Conservation (phyloP, 2,888 invertebrate species). For the Uropetala carovei region DNA sequence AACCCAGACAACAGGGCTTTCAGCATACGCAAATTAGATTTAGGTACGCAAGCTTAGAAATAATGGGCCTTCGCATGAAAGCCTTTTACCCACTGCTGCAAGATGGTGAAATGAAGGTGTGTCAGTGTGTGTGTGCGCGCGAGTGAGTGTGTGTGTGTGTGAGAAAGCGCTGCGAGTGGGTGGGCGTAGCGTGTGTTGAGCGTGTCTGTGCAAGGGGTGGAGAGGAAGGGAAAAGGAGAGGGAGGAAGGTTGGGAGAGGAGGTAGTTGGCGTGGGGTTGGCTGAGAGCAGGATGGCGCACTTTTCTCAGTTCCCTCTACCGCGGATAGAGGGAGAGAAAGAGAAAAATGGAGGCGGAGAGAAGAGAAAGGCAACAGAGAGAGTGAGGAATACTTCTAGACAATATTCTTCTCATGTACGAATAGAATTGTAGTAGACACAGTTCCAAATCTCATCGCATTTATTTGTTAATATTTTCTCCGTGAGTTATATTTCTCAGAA, state of each 20-base stretch:
- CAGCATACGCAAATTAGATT: conserved; percentile 73
- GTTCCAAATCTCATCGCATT: no score
- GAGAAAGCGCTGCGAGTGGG: not conserved
- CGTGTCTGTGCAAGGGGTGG: conserved; percentile 4
- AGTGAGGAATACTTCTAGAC: no score
- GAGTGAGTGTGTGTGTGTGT: not conserved
- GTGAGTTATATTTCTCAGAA: no score
- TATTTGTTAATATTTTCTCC: no score
- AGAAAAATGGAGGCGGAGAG: not conserved
- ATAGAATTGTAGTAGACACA: no score
- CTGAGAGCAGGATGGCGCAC: not conserved
- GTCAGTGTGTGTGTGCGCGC: not conserved
- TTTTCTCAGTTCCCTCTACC: not conserved
- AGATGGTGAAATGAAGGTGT: conserved; percentile 63
- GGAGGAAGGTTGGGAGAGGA: conserved; percentile 55
- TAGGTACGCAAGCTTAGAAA: conserved; percentile 72
- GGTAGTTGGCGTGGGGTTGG: not conserved
- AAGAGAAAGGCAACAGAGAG: not conserved
- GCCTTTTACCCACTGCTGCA: conserved; percentile 70
- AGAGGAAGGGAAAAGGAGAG: conserved; percentile 60
- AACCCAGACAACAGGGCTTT: conserved; percentile 73
- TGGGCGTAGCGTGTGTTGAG: not conserved
- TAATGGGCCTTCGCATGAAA: conserved; percentile 72
- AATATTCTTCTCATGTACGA: no score
- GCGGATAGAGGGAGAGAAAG: not conserved